A percentile compares a stretch with the other conserved stretches of the same genome.
Evolutionary conservation across 2,113 vertebrate genomes (phyloP).

Genomic region (Gnathonemus echidnorhynchus): DNA sequence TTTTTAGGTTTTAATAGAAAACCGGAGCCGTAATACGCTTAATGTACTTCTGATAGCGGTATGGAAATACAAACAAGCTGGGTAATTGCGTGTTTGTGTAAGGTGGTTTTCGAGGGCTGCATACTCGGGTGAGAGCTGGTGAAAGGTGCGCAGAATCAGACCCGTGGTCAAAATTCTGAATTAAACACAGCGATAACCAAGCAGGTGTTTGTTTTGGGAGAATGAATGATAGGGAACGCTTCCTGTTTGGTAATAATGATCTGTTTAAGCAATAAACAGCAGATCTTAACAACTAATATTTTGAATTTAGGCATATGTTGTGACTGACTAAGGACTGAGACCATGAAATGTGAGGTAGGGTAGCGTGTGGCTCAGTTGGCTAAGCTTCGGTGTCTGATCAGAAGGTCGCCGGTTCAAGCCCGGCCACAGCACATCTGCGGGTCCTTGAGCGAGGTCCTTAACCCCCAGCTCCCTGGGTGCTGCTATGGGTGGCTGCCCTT

Average conservation of each 20-base stretch:
- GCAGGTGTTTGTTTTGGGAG: background rate
- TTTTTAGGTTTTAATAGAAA: slow-evolving; percentile 46
- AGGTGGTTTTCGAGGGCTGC: background rate
- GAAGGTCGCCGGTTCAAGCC: no score
- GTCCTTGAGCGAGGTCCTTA: no score
- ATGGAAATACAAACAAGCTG: background rate
- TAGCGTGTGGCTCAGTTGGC: no score
- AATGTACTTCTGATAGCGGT: slow-evolving; percentile 28
- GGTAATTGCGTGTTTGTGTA: slow-evolving; percentile 15
- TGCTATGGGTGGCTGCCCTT: no score
- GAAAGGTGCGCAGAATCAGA: background rate
- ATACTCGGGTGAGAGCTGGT: background rate
- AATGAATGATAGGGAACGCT: background rate
- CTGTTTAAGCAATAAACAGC: background rate
- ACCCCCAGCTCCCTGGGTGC: no score
- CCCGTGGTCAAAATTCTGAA: background rate
- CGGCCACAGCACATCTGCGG: no score
- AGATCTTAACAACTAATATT: background rate
- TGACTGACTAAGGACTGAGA: background rate
- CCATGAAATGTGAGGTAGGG: background rate
- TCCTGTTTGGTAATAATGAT: background rate
- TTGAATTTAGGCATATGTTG: background rate
- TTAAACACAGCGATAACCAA: background rate
- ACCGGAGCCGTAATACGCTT: slow-evolving; percentile 43
- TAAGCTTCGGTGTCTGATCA: no score